These are phyloP conservation scores for Arctia plantaginis DNA, from an alignment of 2,888 invertebrate genomes.

Conservation along the genomic window DNA sequence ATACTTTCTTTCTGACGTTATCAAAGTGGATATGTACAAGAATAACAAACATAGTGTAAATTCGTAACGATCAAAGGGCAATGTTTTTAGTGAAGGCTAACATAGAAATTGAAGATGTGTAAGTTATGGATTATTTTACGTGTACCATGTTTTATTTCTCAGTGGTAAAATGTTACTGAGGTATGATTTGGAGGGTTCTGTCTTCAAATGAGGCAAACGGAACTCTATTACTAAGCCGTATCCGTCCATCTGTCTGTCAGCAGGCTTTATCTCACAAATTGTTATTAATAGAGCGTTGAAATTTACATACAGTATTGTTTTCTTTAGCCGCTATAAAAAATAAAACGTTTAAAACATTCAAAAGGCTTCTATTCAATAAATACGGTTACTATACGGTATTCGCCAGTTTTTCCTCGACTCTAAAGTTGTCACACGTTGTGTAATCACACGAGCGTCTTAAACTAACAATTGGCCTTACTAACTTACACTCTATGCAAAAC, in stretches of 20 bases:
- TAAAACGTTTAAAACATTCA: neutral
- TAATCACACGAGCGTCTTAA: neutral
- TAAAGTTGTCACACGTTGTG: too few species aligned
- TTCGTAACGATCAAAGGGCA: neutral
- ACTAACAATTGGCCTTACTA: neutral
- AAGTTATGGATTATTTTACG: neutral
- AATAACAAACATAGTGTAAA: neutral
- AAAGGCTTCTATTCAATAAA: too few species aligned
- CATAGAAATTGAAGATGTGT: neutral
- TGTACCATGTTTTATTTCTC: neutral
- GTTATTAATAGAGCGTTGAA: neutral
- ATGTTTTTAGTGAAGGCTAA: neutral
- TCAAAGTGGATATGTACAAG: conserved; percentile 1
- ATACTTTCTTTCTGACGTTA: neutral
- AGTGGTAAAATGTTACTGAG: neutral
- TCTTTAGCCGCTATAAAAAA: neutral
- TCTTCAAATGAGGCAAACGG: neutral
- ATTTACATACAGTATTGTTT: neutral
- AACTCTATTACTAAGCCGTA: neutral
- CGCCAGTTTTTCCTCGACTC: too few species aligned
- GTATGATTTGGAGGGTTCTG: neutral
- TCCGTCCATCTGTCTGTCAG: neutral
- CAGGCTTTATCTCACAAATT: neutral
- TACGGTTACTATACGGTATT: neutral
- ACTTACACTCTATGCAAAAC: neutral